Base-by-base conservation (phyloP, 2,888 invertebrate species). In the Diloba caeruleocephala region DNA sequence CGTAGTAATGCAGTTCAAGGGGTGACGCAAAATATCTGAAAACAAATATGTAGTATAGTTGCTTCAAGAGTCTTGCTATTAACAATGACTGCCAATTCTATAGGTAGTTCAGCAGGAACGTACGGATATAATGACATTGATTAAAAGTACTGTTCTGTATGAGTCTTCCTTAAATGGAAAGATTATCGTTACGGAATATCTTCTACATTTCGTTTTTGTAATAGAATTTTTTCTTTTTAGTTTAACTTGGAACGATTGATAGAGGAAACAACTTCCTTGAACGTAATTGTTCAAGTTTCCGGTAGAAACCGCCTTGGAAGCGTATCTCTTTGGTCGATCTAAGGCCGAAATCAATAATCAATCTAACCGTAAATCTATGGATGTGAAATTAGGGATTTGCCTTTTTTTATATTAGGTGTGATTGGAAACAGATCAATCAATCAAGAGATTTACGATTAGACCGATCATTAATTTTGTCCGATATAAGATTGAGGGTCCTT, bases 201-300 rank as follows among this genome's bases (percentile, higher is more conserved):
- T 2, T 2, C 6, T 19, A 26, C 1, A 4, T 29, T 7, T 26
- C 17, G 6, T 31, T 15, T 29, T 6, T 17, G 6, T 21, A 10
- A 10, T 10, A 12, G 5, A 19, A 9, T 26, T 55, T 38, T 56
- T 10, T 26, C 14, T 17, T 55, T 55, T 32, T 7, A 17, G n/a
- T 21, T 21, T 6, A 29, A 34, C 13, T 43, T 32, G 6, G 7
- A 25, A 32, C 6, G 8, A 26, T 29, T 25, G 37, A 41, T 41
- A 39, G 37, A 61, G 63, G 49, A 41, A 19, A 33, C 29, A 6
- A 44, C 19, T 61, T 57, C 37, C 41, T 34, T 45, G 36, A 49
- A 12, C 7, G n/a, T 45, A 55, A 46, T 46, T 32, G 23, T 32
- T 45, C 2, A 10, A 21, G 23, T 34, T 56, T 51, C 37, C 51